Evolutionary conservation across 2,888 invertebrate genomes (phyloP).

Genomic region (Cerceris rybyensis): DNA sequence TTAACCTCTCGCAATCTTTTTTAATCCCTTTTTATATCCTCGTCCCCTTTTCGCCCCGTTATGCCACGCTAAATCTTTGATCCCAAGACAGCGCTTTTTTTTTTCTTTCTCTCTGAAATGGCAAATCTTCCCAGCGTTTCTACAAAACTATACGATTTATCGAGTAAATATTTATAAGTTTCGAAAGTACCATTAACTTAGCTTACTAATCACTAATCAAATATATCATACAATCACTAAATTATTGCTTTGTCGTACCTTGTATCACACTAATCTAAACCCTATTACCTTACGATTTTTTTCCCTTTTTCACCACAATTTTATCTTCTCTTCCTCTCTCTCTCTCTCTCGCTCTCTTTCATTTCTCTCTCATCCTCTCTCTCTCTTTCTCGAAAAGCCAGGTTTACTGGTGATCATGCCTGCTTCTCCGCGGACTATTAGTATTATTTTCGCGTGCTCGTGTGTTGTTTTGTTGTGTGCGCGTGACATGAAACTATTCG

Average conservation of each 20-base stretch:
- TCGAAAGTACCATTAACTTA: slow-evolving; percentile 79
- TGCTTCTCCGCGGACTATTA: slow-evolving; percentile 27
- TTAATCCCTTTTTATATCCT: slow-evolving; percentile 1
- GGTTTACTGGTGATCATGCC: slow-evolving; percentile 53
- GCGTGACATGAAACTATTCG: slow-evolving; percentile 13
- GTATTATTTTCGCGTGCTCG: slow-evolving; percentile 1
- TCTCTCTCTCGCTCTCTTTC: slow-evolving; percentile 32
- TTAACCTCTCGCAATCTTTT: slow-evolving; percentile 19
- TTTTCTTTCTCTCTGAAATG: slow-evolving; percentile 60
- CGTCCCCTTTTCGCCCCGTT: slow-evolving; percentile 12
- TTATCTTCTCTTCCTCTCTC: slow-evolving; percentile 21
- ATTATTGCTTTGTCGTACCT: slow-evolving; percentile 82
- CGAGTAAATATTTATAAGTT: slow-evolving; percentile 79
- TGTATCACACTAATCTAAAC: slow-evolving; percentile 81
- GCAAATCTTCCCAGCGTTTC: slow-evolving; percentile 73
- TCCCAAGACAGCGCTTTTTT: slow-evolving; percentile 68
- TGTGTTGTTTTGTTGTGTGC: background rate
- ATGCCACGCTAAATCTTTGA: slow-evolving; percentile 53
- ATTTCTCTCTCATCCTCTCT: slow-evolving; percentile 25
- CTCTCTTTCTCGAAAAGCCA: slow-evolving; percentile 56
- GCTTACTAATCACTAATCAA: slow-evolving; percentile 77
- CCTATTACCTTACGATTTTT: slow-evolving; percentile 67
- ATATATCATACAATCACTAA: slow-evolving; percentile 81
- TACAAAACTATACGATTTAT: slow-evolving; percentile 81
- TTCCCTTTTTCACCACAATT: slow-evolving; percentile 22